Evolutionary conservation across 2,797 vertebrate genomes (phyloP).

Genomic region (Ambastaia sidthimunki): DNA sequence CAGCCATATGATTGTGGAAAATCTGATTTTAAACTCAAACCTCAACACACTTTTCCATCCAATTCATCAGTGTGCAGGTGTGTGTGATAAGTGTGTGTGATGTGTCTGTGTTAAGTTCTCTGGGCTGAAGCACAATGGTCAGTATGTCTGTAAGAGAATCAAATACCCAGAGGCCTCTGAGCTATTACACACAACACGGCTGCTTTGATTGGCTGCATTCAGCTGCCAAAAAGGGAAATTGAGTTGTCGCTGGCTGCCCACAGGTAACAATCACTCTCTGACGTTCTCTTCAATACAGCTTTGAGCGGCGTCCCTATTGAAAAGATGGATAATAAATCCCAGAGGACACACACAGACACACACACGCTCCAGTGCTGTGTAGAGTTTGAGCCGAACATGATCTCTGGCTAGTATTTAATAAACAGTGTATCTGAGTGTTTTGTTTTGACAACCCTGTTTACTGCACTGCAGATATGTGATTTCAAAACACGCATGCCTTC

Average conservation of each 20-base stretch:
- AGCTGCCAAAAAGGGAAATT: constrained; percentile 77
- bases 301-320: constrained; percentile 37
- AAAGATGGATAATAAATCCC: constrained; percentile 54
- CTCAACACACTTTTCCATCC: constrained; percentile 20
- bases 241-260: constrained; percentile 72
- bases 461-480: neutral
- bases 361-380: neutral
- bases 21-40: constrained; percentile 33
- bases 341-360: constrained; percentile 7
- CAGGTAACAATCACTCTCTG: constrained; percentile 77
- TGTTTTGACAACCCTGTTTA: neutral
- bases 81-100: neutral
- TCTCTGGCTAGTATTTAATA: neutral
- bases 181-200: constrained; percentile 75
- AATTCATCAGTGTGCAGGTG: constrained; percentile 20
- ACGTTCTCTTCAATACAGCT: constrained; percentile 53
- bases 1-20: neutral
- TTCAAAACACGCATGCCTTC: too few species aligned
- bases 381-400: neutral
- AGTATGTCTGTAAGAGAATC: constrained; percentile 64
- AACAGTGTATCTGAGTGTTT: neutral
- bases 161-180: constrained; percentile 67
- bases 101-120: neutral
- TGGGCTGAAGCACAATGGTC: constrained; percentile 40
- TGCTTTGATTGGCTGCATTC: constrained; percentile 78